Base-by-base conservation (phyloP, 2,888 invertebrate species). In the Lycophotia porphyrea region DNA sequence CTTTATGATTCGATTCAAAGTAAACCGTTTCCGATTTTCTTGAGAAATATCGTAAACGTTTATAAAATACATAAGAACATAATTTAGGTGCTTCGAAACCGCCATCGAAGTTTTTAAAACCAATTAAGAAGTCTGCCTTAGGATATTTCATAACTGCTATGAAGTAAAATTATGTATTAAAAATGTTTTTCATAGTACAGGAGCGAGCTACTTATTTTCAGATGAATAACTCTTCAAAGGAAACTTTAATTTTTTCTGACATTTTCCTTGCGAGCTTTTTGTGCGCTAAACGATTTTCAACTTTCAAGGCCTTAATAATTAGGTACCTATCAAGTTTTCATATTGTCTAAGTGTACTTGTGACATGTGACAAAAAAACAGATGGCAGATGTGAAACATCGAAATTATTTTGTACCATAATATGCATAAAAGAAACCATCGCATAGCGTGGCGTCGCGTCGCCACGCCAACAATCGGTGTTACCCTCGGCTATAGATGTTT, bases 11-110 rank as follows among this genome's bases (percentile, higher is more conserved):
- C 27, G 42, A 66, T 31, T 55, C 27, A 5, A 31, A 64, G 5
- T 60, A 13, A 74, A 71, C 31, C 13, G 27, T 64, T 65, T 39
- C 18, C 15, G 44, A 73, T 61, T 55, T 74, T 49, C 68, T 74
- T 68, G 39, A 7, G 49, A 81, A 81, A 78, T 78, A 24, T 58
- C 13, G 42, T 18, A 49, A 61, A 58, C 47, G 7, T 39, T 55
- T 31, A 31, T 71, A 27, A 52, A 21, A 58, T 47, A 52, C 13
- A 15, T 34, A 18, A 31, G 21, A 61, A 44, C 15, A 9, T 15
- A 39, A 52, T 60, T 39, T 24, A 21, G 13, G 15, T 66, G 27
- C 15, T 1, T 36, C 3, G 42, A 36, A 49, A 42, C 27, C 11
- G 21, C 27, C 31, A 9, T 1, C 2, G 34, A 69, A 63, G 24